These are phyloP conservation scores for Emesis russula DNA, from an alignment of 2,888 invertebrate genomes.

Conservation along the genomic window DNA sequence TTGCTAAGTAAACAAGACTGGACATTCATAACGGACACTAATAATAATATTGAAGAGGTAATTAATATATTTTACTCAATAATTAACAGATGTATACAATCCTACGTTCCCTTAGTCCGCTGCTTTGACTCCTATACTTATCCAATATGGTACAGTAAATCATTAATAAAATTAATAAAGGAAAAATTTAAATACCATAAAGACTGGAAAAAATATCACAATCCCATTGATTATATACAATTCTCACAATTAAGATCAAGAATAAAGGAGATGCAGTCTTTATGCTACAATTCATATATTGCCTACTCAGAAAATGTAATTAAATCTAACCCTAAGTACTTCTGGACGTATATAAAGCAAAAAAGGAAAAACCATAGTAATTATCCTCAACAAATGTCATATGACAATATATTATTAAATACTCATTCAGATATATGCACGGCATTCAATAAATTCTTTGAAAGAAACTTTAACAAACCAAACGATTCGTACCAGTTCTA, in stretches of 20 bases:
- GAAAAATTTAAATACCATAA: constrained; percentile 50
- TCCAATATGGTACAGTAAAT: constrained; percentile 50
- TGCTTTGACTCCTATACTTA: neutral
- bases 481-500: no score
- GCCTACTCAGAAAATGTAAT: constrained; percentile 32
- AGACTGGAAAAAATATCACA: constrained; percentile 50
- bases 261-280: neutral
- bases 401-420: neutral
- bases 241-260: constrained; percentile 50
- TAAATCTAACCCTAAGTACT: constrained; percentile 48
- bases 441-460: neutral
- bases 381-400: constrained; percentile 51
- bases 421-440: neutral
- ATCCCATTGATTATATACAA: constrained; percentile 51
- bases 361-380: constrained; percentile 24
- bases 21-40: neutral
- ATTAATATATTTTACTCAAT: neutral
- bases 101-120: neutral
- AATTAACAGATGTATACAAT: neutral
- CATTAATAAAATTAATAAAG: constrained; percentile 53
- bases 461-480: neutral
- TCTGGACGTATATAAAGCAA: constrained; percentile 59
- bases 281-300: constrained; percentile 39
- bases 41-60: neutral
- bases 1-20: neutral